Percentiles rank a stretch among this genome's conserved stretches.
These are phyloP conservation scores for Chymomyza costata DNA, from an alignment of 1,140 invertebrate species.

Conservation along the genomic window DNA sequence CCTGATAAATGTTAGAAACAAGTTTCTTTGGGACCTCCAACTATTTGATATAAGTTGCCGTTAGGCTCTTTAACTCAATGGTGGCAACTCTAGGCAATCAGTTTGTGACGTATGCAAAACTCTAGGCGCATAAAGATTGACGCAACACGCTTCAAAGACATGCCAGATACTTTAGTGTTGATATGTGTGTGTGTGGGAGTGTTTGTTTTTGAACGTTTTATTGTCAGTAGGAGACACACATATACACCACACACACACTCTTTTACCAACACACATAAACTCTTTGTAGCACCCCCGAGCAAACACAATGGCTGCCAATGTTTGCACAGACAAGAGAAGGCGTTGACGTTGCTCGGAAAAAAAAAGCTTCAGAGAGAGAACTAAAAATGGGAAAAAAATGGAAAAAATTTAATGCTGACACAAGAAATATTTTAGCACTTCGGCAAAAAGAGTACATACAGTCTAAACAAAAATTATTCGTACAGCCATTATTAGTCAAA, in stretches of 20 bases:
- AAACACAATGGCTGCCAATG: constrained; percentile 43
- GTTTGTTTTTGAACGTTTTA: constrained; percentile 58
- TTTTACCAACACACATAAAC: constrained; percentile 23
- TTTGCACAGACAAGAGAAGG: constrained; percentile 45
- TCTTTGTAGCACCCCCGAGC: constrained; percentile 64
- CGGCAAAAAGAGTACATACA: no score
- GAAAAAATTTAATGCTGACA: constrained; percentile 68
- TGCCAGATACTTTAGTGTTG: no score
- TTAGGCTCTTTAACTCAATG: no score
- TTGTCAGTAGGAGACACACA: constrained; percentile 62
- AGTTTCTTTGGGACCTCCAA: no score
- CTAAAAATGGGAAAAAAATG: constrained; percentile 19
- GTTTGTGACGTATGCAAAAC: constrained; percentile 56
- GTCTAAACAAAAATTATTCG: no score
- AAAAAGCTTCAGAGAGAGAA: no score
- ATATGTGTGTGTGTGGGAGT: no score
- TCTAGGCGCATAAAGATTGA: constrained; percentile 52
- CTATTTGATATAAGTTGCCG: no score
- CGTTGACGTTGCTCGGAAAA: no score
- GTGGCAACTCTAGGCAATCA: no score
- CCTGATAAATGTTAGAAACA: no score
- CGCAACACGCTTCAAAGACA: constrained; percentile 63
- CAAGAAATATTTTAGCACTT: constrained; percentile 68
- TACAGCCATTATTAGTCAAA: no score
- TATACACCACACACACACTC: not conserved